Evolutionary conservation across 2,888 invertebrate genomes (phyloP).

Genomic region (Tetrapedia diversipes): DNA sequence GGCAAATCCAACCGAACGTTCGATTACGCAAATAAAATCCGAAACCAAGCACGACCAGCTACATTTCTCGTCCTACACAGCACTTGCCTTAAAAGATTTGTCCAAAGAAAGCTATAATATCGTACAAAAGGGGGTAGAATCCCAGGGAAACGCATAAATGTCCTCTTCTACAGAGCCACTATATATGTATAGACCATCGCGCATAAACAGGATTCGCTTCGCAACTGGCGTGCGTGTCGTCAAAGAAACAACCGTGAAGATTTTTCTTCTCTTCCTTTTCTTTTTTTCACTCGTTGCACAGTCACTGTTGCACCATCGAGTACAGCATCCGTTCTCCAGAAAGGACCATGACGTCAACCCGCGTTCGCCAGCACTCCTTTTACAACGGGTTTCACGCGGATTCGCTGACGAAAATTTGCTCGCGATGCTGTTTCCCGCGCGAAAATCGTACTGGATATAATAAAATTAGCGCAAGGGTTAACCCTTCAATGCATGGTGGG

Average conservation of each 20-base stretch:
- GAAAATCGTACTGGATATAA: neutral
- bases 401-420: neutral
- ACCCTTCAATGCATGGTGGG: no score
- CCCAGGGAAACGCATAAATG: no score
- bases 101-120: no score
- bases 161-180: neutral
- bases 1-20: no score
- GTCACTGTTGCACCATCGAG: constrained; percentile 1
- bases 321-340: constrained; percentile 52
- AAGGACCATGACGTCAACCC: constrained; percentile 66
- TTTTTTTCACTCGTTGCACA: constrained; percentile 17
- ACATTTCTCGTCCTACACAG: no score
- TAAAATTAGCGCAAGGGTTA: constrained; percentile 1
- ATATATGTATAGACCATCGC: neutral
- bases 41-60: no score
- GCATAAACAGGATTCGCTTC: neutral
- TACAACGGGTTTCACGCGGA: constrained; percentile 16
- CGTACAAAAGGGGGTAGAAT: no score
- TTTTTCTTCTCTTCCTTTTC: no score
- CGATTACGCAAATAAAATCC: no score
- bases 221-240: neutral
- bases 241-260: neutral
- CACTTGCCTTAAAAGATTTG: no score
- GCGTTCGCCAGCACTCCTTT: constrained; percentile 23
- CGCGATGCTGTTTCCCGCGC: no score